Percentiles rank a stretch among this genome's conserved stretches.
These are phyloP conservation scores for Corbicula japonica DNA, from an alignment of 2,888 invertebrate species.

Conservation along the genomic window DNA sequence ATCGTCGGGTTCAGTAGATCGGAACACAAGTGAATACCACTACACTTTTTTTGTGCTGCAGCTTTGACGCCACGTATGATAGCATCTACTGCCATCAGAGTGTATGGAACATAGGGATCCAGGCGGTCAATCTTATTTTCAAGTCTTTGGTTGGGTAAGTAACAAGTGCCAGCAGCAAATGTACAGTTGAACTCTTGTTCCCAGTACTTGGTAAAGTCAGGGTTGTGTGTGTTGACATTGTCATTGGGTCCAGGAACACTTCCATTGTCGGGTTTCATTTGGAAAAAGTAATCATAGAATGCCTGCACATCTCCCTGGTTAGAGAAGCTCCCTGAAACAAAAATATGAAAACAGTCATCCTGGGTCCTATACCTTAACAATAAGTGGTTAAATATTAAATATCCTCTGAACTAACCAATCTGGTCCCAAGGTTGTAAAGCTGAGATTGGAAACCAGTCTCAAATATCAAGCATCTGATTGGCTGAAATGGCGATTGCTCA, in stretches of 20 bases:
- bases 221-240: conserved; percentile 56
- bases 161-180: conserved; percentile 47
- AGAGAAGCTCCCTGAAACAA: conserved; percentile 15
- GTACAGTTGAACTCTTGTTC: conserved; percentile 69
- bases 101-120: conserved; percentile 74
- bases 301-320: conserved; percentile 44
- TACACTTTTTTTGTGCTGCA: conserved; percentile 54
- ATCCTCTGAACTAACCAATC: too few species aligned
- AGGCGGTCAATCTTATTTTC: conserved; percentile 25
- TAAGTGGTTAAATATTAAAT: too few species aligned
- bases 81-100: conserved; percentile 78
- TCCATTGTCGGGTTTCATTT: conserved; percentile 48
- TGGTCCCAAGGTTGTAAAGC: too few species aligned
- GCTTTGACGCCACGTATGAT: conserved; percentile 70
- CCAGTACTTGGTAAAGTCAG: conserved; percentile 71
- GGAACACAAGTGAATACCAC: conserved; percentile 64
- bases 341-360: conserved; percentile 7
- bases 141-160: conserved; percentile 31
- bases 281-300: conserved; percentile 64
- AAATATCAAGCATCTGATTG: too few species aligned
- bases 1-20: conserved; percentile 64
- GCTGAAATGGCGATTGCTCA: too few species aligned
- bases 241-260: conserved; percentile 15
- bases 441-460: too few species aligned
- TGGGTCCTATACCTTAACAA: too few species aligned